These are phyloP conservation scores for Struthio camelus DNA, from an alignment of 2,113 vertebrate genomes.

Conservation along the genomic window DNA sequence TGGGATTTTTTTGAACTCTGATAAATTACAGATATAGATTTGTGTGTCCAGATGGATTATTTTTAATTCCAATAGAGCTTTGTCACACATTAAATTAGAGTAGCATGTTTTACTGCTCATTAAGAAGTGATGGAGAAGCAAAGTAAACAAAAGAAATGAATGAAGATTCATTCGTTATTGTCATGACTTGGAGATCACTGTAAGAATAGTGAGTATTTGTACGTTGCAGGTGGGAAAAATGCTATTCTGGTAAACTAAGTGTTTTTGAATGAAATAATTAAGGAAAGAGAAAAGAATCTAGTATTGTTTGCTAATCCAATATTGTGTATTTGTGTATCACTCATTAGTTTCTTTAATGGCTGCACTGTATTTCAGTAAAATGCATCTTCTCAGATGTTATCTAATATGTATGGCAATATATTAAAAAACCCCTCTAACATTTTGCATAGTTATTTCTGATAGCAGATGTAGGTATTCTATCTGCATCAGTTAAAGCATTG, in stretches of 20 bases:
- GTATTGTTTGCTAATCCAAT: background rate
- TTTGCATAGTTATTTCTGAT: conserved; percentile 25
- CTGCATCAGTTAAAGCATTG: conserved; percentile 29
- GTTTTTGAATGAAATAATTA: background rate
- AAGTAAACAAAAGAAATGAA: background rate
- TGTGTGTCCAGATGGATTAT: background rate
- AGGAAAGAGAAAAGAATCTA: background rate
- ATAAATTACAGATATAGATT: background rate
- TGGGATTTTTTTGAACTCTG: background rate
- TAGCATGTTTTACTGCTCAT: background rate
- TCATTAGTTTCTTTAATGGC: conserved; percentile 16
- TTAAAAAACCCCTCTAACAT: background rate
- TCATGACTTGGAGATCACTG: background rate
- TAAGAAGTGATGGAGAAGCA: background rate
- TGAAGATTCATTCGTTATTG: background rate
- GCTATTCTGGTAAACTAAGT: background rate
- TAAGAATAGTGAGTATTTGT: background rate
- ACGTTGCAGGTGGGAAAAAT: background rate
- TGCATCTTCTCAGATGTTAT: background rate
- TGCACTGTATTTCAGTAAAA: background rate
- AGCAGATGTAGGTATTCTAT: conserved; percentile 16
- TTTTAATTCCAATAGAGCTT: background rate
- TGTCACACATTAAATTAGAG: background rate
- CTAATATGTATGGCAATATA: background rate
- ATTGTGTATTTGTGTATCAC: background rate